Percentiles rank a stretch among this genome's conserved stretches.
These are phyloP conservation scores for Eptesicus fuscus DNA, from an alignment of 2,113 vertebrate species.

Conservation along the genomic window DNA sequence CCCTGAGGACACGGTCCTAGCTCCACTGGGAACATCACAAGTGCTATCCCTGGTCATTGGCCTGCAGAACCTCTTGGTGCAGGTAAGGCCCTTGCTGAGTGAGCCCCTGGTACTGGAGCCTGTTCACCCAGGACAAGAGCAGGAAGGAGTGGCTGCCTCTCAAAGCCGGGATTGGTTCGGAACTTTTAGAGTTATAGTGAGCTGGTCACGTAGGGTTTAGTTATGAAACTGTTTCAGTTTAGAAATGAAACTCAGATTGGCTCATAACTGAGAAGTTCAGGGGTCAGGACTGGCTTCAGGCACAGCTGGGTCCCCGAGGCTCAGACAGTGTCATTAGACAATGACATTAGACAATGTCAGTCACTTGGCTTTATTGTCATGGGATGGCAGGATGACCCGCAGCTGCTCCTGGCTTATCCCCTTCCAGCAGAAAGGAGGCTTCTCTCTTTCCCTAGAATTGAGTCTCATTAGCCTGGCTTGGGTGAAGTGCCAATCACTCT, in stretches of 20 bases:
- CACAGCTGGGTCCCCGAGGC: neutral
- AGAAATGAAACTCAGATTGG: neutral
- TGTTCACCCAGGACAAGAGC: neutral
- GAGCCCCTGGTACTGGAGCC: neutral
- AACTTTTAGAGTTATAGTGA: neutral
- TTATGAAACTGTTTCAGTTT: no score
- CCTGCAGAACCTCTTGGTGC: constrained; percentile 90
- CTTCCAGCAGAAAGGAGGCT: neutral
- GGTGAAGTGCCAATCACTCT: neutral
- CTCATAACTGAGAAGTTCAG: neutral
- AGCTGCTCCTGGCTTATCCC: neutral
- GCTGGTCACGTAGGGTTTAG: no score
- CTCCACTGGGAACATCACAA: constrained; percentile 84
- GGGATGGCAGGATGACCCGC: neutral
- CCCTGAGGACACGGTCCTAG: constrained; percentile 80
- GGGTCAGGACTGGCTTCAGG: neutral
- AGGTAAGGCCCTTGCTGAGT: constrained; percentile 76
- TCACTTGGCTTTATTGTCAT: neutral
- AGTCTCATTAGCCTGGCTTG: neutral
- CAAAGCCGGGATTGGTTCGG: neutral
- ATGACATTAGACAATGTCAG: neutral
- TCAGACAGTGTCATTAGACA: neutral
- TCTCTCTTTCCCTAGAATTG: neutral
- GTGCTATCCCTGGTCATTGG: constrained; percentile 83
- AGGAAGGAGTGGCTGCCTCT: neutral